phyloP scores from a whole-genome alignment of 2,797 vertebrate genomes.

The Eptatretus atami region DNA sequence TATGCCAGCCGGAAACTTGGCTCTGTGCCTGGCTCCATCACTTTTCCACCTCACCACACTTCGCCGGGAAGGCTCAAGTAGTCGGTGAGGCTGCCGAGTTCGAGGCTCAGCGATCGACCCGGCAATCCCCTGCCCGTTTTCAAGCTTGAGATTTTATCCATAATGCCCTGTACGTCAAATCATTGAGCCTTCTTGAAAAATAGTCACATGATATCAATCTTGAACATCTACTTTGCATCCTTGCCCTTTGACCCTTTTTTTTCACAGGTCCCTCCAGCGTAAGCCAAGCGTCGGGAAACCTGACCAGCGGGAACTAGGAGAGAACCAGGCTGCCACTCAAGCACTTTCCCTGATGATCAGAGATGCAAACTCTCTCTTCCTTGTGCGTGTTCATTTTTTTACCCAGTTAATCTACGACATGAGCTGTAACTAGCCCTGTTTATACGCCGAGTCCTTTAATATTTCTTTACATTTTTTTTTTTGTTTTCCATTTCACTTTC shows the following conservation, averaged over 20 bases:
- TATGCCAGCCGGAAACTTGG: slow-evolving; percentile 50
- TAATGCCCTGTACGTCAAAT: no score
- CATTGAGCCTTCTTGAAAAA: no score
- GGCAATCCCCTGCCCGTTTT: no score
- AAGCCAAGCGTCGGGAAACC: slow-evolving; percentile 20
- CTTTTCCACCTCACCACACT: slow-evolving; percentile 43
- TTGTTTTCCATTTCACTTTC: no score
- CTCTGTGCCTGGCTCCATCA: slow-evolving; percentile 44
- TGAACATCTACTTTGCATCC: not conserved
- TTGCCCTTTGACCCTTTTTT: not conserved
- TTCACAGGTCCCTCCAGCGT: slow-evolving; percentile 22
- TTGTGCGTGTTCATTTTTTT: not conserved
- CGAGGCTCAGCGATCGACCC: not conserved
- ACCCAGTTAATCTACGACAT: no score
- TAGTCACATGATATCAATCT: no score
- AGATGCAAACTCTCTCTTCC: not conserved
- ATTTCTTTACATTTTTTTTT: no score
- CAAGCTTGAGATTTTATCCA: no score
- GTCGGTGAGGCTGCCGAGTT: slow-evolving; percentile 6
- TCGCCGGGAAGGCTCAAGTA: slow-evolving; percentile 20
- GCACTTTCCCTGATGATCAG: slow-evolving; percentile 1
- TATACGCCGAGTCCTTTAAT: no score
- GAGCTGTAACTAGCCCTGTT: no score
- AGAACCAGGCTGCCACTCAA: slow-evolving; percentile 3
- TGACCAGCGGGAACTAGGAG: slow-evolving; percentile 1